Evolutionary conservation across 2,888 invertebrate genomes (phyloP).

Genomic region (Oegoconia quadripuncta): DNA sequence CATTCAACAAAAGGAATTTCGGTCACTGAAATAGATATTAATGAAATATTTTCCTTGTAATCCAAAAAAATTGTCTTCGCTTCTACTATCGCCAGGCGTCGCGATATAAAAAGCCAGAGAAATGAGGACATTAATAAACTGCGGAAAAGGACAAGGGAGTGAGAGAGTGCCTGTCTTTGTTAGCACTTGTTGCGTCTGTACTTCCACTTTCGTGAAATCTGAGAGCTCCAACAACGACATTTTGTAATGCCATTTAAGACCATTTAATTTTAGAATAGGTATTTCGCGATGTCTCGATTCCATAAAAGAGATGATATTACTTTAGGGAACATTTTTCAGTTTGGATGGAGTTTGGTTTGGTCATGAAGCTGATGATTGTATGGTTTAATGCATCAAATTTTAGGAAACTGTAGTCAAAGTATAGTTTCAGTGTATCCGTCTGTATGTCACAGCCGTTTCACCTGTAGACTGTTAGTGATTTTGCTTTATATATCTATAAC

Average conservation of each 20-base stretch:
- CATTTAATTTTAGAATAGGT: not conserved
- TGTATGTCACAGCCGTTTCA: too few species aligned
- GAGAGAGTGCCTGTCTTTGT: slow-evolving; percentile 35
- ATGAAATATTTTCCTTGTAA: not conserved
- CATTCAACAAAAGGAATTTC: too few species aligned
- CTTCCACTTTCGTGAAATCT: slow-evolving; percentile 30
- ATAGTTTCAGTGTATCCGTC: too few species aligned
- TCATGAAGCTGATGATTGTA: too few species aligned
- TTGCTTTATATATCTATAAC: too few species aligned
- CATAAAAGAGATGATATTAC: too few species aligned
- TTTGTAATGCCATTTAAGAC: not conserved
- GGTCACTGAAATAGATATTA: too few species aligned
- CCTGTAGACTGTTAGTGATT: too few species aligned
- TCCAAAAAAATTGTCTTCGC: slow-evolving; percentile 20
- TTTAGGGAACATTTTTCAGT: too few species aligned
- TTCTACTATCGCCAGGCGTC: slow-evolving; percentile 22
- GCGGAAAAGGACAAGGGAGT: slow-evolving; percentile 21
- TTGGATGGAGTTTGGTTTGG: too few species aligned
- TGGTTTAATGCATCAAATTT: too few species aligned
- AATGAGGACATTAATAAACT: slow-evolving; percentile 43
- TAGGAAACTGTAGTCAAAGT: too few species aligned
- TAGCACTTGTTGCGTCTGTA: slow-evolving; percentile 59
- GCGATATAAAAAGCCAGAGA: slow-evolving; percentile 27
- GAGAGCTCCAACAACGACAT: slow-evolving; percentile 6
- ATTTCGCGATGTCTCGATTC: not conserved